Evolutionary conservation across 2,888 invertebrate species (phyloP).

Genomic region (Caenorhabditis auriculariae): DNA sequence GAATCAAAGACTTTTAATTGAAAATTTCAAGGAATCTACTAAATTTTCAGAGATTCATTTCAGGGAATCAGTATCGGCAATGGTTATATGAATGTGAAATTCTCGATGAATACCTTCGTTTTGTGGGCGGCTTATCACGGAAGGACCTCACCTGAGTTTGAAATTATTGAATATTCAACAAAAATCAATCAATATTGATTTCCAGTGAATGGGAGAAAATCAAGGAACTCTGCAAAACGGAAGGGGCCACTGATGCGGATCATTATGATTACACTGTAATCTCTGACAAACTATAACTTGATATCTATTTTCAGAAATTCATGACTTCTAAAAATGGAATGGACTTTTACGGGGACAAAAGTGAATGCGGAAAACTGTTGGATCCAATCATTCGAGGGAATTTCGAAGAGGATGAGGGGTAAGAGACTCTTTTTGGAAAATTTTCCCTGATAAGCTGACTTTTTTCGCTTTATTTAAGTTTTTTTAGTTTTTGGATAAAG

Average conservation of each 20-base stretch:
- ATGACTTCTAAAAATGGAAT: slow-evolving; percentile 27
- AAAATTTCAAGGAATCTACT: no score
- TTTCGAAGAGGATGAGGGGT: not conserved
- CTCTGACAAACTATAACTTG: not conserved
- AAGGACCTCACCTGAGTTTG: slow-evolving; percentile 22
- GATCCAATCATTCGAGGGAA: slow-evolving; percentile 1
- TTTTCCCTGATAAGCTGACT: not conserved
- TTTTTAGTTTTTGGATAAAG: no score
- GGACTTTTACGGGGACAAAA: slow-evolving; percentile 26
- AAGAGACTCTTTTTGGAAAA: not conserved
- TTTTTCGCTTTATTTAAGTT: no score
- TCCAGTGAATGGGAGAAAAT: slow-evolving; percentile 33
- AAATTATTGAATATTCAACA: no score
- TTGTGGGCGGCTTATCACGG: slow-evolving; percentile 42
- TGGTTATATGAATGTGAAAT: slow-evolving; percentile 14
- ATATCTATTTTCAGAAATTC: slow-evolving; percentile 10
- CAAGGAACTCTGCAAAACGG: slow-evolving; percentile 26
- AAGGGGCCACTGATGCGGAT: slow-evolving; percentile 21
- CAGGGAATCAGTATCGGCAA: slow-evolving; percentile 20
- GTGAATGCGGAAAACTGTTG: slow-evolving; percentile 11
- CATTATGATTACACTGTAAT: slow-evolving; percentile 23
- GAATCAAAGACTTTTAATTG: no score
- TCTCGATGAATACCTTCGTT: slow-evolving; percentile 22
- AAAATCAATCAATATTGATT: not conserved
- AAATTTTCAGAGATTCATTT: not conserved